Base-by-base conservation (phyloP, 1,140 invertebrate genomes). In the Patella vulgata region DNA sequence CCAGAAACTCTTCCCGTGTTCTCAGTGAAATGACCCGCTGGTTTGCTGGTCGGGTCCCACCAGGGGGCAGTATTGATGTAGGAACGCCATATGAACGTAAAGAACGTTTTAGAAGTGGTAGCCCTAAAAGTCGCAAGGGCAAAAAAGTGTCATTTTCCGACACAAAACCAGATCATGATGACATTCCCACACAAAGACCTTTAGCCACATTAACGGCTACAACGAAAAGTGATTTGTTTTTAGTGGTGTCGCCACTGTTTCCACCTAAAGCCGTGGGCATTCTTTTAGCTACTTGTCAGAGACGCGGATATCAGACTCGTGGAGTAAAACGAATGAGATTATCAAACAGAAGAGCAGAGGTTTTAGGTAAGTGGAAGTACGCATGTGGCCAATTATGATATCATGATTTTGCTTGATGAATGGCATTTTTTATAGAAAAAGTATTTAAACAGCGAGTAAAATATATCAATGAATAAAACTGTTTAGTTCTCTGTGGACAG, bases 11-110 rank as follows among this genome's bases (percentile, higher is more conserved):
- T 19, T 61, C 59, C 23, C 59, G 78, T 5, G 64, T 77, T 43
- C 70, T 73, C 19, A 63, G 55, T 12, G 81, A 82, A 48, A 59
- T 82, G 14, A 64, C 60, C 21, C 59, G 75, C 1, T 82, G 80
- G 79, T 82, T 82, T 60, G 79, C 78, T 23, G 81, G 78, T 23
- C 46, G 78, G 21, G 71, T 82, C 5, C 69, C 77, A 21, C 60
- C 68, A 28, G 77, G 74, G 48, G 70, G 70, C 14, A 52, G 56
- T 12, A 67, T 82, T 48, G 74, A 80, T 58, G 76, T 80, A 0
- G 80, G 80, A 21, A 64, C 70, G 40, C 76, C 77, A n/a, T 74
- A 74, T 28, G 69, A 59, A 9, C 51, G 59, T 36, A 74, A 69
- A 59, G 75, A 77, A 28, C 43, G 68, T 42, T 39, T 59, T 11